Percentiles rank a stretch among this genome's conserved stretches.
Conservation (phyloP, 2,113 vertebrate species). For the Manacus vitellinus region DNA sequence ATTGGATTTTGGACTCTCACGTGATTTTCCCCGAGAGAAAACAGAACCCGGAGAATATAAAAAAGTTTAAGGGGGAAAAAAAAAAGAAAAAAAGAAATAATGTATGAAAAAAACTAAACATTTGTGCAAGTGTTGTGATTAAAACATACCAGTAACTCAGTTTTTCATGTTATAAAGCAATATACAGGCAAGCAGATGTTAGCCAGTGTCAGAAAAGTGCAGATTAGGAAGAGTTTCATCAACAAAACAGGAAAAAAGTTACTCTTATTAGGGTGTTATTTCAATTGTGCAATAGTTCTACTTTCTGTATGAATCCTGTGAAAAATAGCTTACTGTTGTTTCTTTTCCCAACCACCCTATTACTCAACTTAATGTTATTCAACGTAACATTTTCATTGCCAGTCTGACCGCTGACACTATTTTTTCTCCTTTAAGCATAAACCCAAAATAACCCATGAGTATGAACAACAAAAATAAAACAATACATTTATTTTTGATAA, state of each 20-base stretch:
- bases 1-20: neutral
- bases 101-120: fast-evolving
- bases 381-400: neutral
- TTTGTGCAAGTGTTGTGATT: neutral
- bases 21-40: neutral
- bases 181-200: neutral
- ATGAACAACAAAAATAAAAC: neutral
- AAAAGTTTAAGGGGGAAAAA: neutral
- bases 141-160: neutral
- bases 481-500: neutral
- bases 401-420: neutral
- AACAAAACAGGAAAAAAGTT: neutral
- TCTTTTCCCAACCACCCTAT: neutral
- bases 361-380: neutral
- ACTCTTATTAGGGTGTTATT: neutral
- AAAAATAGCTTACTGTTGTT: neutral
- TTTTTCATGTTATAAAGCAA: neutral
- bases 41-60: neutral
- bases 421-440: neutral
- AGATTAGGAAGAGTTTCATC: neutral
- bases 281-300: neutral
- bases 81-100: too few species aligned
- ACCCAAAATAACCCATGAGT: neutral
- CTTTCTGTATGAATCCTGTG: neutral
- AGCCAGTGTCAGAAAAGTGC: neutral